Evolutionary conservation across 2,888 invertebrate species (phyloP), one percentile per base, ranked within the genome.

Genomic region (Leptothorax acervorum): DNA sequence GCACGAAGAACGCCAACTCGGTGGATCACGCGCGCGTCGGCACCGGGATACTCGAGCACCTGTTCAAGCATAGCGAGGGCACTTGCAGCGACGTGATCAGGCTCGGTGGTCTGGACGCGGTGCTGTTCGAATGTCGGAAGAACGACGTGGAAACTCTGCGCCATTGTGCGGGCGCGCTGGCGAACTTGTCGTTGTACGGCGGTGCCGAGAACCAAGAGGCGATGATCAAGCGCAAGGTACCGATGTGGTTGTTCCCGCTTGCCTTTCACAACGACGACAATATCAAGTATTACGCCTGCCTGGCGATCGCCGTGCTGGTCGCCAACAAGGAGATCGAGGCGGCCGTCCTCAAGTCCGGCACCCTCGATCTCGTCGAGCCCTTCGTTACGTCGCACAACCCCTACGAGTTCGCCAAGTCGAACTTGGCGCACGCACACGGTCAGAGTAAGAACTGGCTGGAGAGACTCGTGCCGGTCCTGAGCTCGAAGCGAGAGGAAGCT

Each of bases 321-420:
- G 99, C 99, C 12, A 99, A 99, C 95, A 99, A 99, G 93, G 99
- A 99, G 96, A 98, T 99, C 90, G 99, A 99, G 96, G 98, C 99
- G 0, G 98, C 98, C 53, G 99, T 99, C 0, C 95, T 98, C 39
- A 98, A 98, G 94, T 99, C 99, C 0, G 99, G 99, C n/a, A 99
- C 99, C 1, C 95, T 99, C 91, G 98, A 98, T 93, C 96, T 99
- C 88, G 99, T 99, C 0, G 99, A 99, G 94, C 99, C 99, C 0
- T 99, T 99, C 95, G 98, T 99, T 18, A 98, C 98, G 18, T 96
- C 98, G 2, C 99, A 99, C 94, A 98, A 98, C 94, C 99, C 99
- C 2, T 98, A 97, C 70, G 98, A 98, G 94, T 99, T 99, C 95
- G 99, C 99, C 45, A 97, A 97, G 94, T 98, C 98, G 11, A 98